phyloP scores from a whole-genome alignment of 2,888 invertebrate genomes.

The Monoplex corrugatus region DNA sequence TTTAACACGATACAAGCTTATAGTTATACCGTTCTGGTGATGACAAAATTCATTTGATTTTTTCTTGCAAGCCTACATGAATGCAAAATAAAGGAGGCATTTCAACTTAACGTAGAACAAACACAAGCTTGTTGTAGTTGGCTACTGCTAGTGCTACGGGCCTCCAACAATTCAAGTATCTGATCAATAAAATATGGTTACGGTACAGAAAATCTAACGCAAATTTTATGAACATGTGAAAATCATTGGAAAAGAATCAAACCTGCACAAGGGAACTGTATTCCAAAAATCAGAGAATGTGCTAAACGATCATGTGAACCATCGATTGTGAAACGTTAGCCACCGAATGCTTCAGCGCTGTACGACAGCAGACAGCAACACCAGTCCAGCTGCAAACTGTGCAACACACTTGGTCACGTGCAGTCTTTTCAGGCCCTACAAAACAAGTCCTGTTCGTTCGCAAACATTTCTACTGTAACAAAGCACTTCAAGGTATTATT shows the following conservation, averaged over 20 bases:
- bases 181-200: no score
- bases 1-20: no score
- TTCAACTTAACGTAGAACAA: no score
- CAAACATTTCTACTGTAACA: not conserved
- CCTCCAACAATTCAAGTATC: no score
- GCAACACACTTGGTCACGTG: slow-evolving; percentile 40
- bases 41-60: no score
- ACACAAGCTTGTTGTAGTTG: no score
- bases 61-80: no score
- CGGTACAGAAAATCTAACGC: no score
- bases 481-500: not conserved
- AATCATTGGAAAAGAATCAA: not conserved
- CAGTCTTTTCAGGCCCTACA: slow-evolving; percentile 2
- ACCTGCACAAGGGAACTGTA: not conserved
- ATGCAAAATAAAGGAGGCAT: no score
- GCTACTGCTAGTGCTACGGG: no score
- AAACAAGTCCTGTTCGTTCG: not conserved
- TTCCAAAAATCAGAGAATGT: not conserved
- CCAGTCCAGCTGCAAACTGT: slow-evolving; percentile 27
- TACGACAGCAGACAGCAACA: slow-evolving; percentile 35
- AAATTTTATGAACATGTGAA: not conserved
- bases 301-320: not conserved
- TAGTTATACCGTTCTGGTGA: no score
- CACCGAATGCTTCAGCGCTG: not conserved
- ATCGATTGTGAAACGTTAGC: not conserved